phyloP scores from a whole-genome alignment of 2,888 invertebrate species.

The Hoplodrina ambigua region DNA sequence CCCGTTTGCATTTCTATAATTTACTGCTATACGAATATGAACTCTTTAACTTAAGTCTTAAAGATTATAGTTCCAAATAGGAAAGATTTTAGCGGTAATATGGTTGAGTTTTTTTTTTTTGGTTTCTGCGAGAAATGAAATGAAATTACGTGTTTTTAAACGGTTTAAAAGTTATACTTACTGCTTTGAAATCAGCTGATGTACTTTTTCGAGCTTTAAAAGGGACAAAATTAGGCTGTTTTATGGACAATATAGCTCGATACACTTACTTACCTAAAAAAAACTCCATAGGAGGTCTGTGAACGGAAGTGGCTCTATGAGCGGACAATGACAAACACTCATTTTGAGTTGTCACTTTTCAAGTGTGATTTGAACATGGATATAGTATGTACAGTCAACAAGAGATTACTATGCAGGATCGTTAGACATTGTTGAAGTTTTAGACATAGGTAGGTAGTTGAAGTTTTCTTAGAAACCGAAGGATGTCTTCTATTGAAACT shows the following conservation, averaged over 20 bases:
- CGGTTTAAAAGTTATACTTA: conserved; percentile 3
- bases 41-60: accelerated
- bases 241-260: neutral
- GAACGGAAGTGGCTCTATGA: conserved; percentile 28
- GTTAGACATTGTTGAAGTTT: too few species aligned
- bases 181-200: conserved; percentile 37
- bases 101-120: conserved; percentile 31
- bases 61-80: conserved; percentile 17
- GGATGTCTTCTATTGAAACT: too few species aligned
- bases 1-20: conserved; percentile 54
- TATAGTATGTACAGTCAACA: neutral
- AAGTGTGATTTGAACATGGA: conserved; percentile 16
- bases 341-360: conserved; percentile 25
- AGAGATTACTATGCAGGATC: too few species aligned
- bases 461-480: too few species aligned
- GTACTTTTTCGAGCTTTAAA: neutral
- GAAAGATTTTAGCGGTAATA: conserved; percentile 45
- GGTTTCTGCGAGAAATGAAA: conserved; percentile 40
- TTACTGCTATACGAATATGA: conserved; percentile 31
- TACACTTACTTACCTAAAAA: neutral
- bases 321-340: conserved; percentile 13
- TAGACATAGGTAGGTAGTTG: too few species aligned
- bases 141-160: conserved; percentile 45
- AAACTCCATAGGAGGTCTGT: conserved; percentile 28
- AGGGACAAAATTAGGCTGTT: neutral